Percentiles rank a stretch among this genome's conserved stretches.
phyloP scores from a whole-genome alignment of 2,797 vertebrate genomes.

The Thaleichthys pacificus region DNA sequence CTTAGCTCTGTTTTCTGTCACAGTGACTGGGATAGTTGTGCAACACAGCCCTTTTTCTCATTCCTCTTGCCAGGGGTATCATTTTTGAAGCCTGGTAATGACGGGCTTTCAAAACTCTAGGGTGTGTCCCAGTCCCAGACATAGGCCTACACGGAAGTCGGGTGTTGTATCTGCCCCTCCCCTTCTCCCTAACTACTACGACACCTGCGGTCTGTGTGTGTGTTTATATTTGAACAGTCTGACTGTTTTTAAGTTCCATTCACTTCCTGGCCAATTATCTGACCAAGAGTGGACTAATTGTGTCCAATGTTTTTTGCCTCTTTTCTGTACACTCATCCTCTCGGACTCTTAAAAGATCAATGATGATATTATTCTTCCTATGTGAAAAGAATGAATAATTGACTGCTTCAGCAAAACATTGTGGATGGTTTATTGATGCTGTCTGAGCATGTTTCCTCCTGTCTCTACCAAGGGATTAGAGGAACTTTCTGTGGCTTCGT shows the following conservation, averaged over 20 bases:
- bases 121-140: conserved; percentile 72
- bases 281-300: background rate
- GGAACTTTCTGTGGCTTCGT: background rate
- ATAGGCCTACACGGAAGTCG: conserved; percentile 54
- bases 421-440: too few species aligned
- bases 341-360: too few species aligned
- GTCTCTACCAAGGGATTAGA: too few species aligned
- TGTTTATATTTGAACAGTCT: conserved; percentile 60
- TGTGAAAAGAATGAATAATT: too few species aligned
- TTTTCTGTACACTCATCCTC: too few species aligned
- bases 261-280: background rate
- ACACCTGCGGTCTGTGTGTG: conserved; percentile 44
- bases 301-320: background rate
- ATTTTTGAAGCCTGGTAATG: conserved; percentile 75
- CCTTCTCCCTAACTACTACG: conserved; percentile 23
- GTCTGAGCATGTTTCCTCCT: too few species aligned
- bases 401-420: too few species aligned
- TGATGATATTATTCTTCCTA: too few species aligned
- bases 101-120: conserved; percentile 69
- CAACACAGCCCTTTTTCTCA: conserved; percentile 50
- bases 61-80: conserved; percentile 60
- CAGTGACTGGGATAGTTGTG: conserved; percentile 34
- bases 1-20: conserved; percentile 28
- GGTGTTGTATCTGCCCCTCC: conserved; percentile 36
- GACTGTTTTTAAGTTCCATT: background rate